phyloP scores from a whole-genome alignment of 2,888 invertebrate species.

The Apodemia zela region DNA sequence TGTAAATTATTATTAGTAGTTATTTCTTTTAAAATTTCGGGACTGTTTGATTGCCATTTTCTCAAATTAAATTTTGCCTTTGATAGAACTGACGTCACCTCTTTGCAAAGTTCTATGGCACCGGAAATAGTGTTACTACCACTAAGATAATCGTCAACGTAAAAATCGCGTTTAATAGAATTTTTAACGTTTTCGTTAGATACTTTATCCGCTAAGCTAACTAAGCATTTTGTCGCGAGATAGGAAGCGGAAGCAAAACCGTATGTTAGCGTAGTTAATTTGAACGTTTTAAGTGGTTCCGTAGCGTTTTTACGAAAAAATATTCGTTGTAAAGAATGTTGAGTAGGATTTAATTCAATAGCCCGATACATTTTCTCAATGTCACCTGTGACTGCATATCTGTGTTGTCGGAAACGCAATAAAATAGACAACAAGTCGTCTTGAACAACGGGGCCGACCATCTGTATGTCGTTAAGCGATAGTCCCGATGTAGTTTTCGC shows the following conservation, averaged over 20 bases:
- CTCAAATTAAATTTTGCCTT: conserved; percentile 32
- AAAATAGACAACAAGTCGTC: conserved; percentile 31
- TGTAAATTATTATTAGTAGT: background rate
- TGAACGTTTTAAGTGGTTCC: conserved; percentile 29
- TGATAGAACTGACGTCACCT: conserved; percentile 26
- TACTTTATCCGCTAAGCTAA: conserved; percentile 25
- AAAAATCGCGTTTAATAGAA: conserved; percentile 25
- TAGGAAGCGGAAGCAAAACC: conserved; percentile 35
- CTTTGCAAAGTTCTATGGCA: conserved; percentile 26
- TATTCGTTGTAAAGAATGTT: conserved; percentile 22
- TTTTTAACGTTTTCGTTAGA: conserved; percentile 22
- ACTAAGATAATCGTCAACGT: conserved; percentile 32
- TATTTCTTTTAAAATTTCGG: conserved; percentile 14
- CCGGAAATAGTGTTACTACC: conserved; percentile 25
- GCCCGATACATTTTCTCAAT: conserved; percentile 32
- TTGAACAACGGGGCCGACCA: conserved; percentile 33
- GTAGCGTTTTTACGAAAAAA: conserved; percentile 9
- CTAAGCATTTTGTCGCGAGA: conserved; percentile 33
- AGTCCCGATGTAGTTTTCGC: conserved; percentile 29
- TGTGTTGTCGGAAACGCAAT: conserved; percentile 30
- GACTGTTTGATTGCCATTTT: conserved; percentile 36
- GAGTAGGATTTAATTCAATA: conserved; percentile 20
- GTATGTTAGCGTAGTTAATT: conserved; percentile 34
- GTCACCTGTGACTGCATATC: conserved; percentile 28
- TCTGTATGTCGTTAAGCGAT: conserved; percentile 31